Conservation (phyloP, 2,888 invertebrate species). For the Tetropium fuscum region DNA sequence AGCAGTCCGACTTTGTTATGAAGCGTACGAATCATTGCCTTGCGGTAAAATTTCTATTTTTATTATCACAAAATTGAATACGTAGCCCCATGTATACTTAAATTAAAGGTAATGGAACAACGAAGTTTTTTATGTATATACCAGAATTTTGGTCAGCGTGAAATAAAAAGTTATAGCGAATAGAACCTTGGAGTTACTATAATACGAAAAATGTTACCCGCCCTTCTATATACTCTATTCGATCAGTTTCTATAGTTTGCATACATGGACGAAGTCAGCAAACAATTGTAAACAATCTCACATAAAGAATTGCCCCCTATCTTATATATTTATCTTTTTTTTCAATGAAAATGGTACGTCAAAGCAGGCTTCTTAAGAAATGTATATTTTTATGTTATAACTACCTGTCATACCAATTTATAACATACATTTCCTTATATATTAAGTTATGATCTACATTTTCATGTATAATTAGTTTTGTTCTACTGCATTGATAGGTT, state of each 20-base stretch:
- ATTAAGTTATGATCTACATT: too few species aligned
- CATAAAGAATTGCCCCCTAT: neutral
- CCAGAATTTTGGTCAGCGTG: neutral
- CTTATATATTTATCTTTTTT: neutral
- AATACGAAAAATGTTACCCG: neutral
- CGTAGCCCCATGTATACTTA: neutral
- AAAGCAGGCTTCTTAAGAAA: neutral
- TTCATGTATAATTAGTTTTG: neutral
- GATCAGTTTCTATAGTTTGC: neutral
- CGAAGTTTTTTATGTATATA: neutral
- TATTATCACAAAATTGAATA: too few species aligned
- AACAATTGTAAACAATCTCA: neutral
- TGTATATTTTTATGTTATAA: neutral
- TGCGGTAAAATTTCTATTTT: too few species aligned
- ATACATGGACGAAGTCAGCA: neutral
- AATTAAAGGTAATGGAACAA: too few species aligned
- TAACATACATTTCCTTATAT: too few species aligned
- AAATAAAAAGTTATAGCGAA: neutral
- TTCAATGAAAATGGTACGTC: neutral
- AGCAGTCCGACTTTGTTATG: too few species aligned
- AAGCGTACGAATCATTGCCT: too few species aligned
- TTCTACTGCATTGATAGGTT: neutral
- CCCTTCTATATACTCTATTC: neutral
- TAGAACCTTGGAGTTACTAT: neutral
- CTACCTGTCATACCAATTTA: neutral